phyloP scores from a whole-genome alignment of 2,888 invertebrate genomes.

The Syrista parreyssii region DNA sequence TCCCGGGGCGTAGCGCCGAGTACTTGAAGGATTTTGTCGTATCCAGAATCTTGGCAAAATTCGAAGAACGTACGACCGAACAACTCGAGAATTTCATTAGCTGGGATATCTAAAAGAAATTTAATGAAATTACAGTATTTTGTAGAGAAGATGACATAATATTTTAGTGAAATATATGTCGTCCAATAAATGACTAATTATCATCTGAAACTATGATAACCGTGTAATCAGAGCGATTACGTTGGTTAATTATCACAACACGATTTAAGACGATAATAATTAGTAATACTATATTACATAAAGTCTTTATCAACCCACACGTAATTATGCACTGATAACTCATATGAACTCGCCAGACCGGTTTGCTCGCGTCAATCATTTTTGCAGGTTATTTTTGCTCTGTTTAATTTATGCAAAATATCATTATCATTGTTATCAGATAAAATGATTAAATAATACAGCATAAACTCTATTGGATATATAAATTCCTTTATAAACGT shows the following conservation, averaged over 20 bases:
- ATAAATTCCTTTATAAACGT: not conserved
- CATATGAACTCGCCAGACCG: not conserved
- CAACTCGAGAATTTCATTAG: conserved; percentile 87
- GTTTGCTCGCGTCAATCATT: not conserved
- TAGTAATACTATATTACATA: not conserved
- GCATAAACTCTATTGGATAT: not conserved
- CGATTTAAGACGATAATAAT: not conserved
- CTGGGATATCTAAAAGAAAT: conserved; percentile 83
- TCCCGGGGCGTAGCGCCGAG: conserved; percentile 94
- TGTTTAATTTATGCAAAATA: not conserved
- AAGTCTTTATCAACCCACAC: not conserved
- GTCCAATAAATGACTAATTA: not conserved
- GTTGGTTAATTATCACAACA: not conserved
- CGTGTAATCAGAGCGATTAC: not conserved
- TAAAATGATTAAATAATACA: not conserved
- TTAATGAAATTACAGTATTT: not conserved
- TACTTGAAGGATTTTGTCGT: conserved; percentile 94
- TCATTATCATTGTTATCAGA: not conserved
- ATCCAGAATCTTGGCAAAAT: conserved; percentile 97
- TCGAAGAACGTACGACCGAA: conserved; percentile 97
- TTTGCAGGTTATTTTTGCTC: not conserved
- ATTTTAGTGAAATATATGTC: not conserved
- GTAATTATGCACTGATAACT: not conserved
- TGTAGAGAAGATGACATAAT: not conserved
- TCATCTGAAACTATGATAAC: not conserved